Percentiles rank a stretch among this genome's conserved stretches.
Evolutionary conservation across 2,113 vertebrate genomes (phyloP).

Genomic region (Atlantisia rogersi): DNA sequence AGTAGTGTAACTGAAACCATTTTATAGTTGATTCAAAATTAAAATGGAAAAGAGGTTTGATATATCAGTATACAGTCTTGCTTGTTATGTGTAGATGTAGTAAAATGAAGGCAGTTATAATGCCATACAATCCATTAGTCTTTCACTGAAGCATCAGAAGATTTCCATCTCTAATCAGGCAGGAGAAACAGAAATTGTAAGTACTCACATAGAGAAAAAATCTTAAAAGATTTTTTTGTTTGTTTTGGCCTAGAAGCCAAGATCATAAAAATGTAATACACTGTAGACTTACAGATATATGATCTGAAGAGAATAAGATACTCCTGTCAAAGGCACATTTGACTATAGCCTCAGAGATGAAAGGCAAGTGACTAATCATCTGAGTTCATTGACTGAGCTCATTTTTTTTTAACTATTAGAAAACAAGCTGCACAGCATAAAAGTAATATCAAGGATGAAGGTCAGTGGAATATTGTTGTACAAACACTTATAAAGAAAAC

Average conservation of each 20-base stretch:
- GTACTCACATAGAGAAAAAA: background rate
- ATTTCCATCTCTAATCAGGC: background rate
- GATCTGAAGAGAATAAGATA: background rate
- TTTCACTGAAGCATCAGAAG: background rate
- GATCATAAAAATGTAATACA: background rate
- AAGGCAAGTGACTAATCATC: slow-evolving; percentile 40
- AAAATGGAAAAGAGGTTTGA: background rate
- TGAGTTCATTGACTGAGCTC: background rate
- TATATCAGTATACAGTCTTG: background rate
- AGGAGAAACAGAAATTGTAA: background rate
- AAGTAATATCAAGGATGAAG: slow-evolving; percentile 49
- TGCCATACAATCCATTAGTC: background rate
- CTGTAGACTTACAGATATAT: background rate
- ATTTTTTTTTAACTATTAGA: slow-evolving; percentile 30
- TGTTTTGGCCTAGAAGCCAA: background rate
- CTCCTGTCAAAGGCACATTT: background rate
- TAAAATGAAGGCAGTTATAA: background rate
- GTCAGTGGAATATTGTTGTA: slow-evolving; percentile 58
- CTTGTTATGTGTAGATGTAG: background rate
- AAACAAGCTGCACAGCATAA: slow-evolving; percentile 13
- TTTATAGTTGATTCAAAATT: background rate
- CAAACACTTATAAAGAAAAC: slow-evolving; percentile 32
- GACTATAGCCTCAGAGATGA: background rate
- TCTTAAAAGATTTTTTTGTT: background rate
- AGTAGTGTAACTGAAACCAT: background rate